Evolutionary conservation across 2,888 invertebrate genomes (phyloP).

Genomic region (Petrophora chlorosata): DNA sequence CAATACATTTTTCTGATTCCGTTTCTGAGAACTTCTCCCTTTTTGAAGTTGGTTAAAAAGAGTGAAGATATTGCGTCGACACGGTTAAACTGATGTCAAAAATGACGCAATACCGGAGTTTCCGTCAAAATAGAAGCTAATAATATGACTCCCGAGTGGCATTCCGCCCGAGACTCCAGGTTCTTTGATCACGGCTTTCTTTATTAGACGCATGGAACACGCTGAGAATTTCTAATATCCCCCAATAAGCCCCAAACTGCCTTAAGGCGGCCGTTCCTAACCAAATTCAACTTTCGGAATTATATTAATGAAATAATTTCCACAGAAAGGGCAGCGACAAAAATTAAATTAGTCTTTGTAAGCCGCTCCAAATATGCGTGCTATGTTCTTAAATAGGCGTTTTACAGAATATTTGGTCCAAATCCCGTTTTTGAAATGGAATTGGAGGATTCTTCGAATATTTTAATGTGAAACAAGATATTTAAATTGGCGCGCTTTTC

Average conservation of each 20-base stretch:
- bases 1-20: too few species aligned
- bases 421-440: neutral
- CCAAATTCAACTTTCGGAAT: conserved; percentile 34
- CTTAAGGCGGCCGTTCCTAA: conserved; percentile 21
- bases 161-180: too few species aligned
- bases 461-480: neutral
- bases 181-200: conserved; percentile 4
- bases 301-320: conserved; percentile 38
- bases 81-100: too few species aligned
- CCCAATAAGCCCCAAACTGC: conserved; percentile 6
- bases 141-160: neutral
- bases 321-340: conserved; percentile 17
- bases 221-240: conserved; percentile 21
- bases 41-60: too few species aligned
- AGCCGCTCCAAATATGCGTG: conserved; percentile 5
- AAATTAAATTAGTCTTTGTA: conserved; percentile 28
- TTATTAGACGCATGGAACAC: conserved; percentile 16
- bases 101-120: too few species aligned
- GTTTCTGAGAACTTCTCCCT: too few species aligned
- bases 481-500: neutral
- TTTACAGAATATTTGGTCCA: neutral
- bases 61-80: too few species aligned
- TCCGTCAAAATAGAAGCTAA: too few species aligned
- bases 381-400: neutral
- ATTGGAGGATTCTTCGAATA: neutral